Base-by-base conservation (phyloP, 2,888 invertebrate genomes). In the Caenorhabditis doughertyi region DNA sequence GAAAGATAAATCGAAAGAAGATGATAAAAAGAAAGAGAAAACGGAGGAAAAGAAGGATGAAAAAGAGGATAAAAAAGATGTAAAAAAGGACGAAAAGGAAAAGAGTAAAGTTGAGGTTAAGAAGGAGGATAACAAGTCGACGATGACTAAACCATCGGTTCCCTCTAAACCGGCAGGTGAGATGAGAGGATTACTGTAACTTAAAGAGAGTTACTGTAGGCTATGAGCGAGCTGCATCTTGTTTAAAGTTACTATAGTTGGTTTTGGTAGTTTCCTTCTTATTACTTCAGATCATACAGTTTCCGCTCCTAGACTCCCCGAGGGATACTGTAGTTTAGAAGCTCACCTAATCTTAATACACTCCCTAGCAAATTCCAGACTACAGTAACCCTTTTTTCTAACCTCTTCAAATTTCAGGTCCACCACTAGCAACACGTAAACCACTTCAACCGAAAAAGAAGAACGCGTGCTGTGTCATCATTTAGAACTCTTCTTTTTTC, bases 51-150 rank as follows among this genome's bases (percentile, higher is more conserved):
- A 58, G 23, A 13, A 58, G 23, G 58, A 58, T 21, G 13, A 58
- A 21, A 39, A 18, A 4, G 9, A 56, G 1, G 35, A 18, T n/a
- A 35, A 56, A 21, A 35, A 56, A 39, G 58, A 58, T 1, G n/a
- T 39, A n/a, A 39, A 13, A 2, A 58, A 58, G 58, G 39, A 35
- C 23, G 23, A 35, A 35, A 53, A 53, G 53, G 58, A 58, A 21
- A 23, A 39, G 23, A 39, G 3, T 8, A 58, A 39, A 29, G 23
- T 23, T 11, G 23, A 35, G 23, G 56, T 35, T 0, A 18, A n/a
- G 21, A 56, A 56, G 11, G 18, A 32, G 16, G 21, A 32, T 18
- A 27, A 29, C 18, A 35, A 32, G 56, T 32, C 32, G 18, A 56
- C 8, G 35, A 39, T 58, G 21, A 58, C 58, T 9, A 56, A 16